Percentiles rank a stretch among this genome's conserved stretches.
Evolutionary conservation across 1,140 invertebrate genomes (phyloP).

Genomic region (Lucilia cuprina): DNA sequence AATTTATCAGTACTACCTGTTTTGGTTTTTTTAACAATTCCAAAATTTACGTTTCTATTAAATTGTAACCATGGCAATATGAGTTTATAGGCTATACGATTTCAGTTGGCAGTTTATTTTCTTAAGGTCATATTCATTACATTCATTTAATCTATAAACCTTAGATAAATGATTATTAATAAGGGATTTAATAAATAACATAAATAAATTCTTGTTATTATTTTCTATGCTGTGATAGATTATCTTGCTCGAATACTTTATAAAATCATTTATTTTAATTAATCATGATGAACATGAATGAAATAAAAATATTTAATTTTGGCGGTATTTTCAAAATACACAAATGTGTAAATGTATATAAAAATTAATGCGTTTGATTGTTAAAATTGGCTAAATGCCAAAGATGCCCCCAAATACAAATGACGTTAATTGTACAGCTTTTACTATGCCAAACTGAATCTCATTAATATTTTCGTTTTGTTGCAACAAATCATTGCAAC

Average conservation of each 20-base stretch:
- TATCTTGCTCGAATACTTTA: conserved; percentile 22
- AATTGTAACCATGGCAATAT: not conserved
- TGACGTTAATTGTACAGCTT: conserved; percentile 3
- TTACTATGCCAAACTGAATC: not conserved
- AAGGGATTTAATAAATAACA: too few relatives aligned
- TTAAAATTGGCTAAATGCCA: not conserved
- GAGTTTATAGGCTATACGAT: not conserved
- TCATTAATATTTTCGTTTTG: conserved; percentile 14
- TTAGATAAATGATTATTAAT: too few relatives aligned
- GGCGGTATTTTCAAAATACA: not conserved
- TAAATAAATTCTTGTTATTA: not conserved
- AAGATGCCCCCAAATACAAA: not conserved
- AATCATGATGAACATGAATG: conserved; percentile 27
- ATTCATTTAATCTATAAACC: too few relatives aligned
- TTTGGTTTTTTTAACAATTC: not conserved
- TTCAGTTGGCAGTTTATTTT: too few relatives aligned
- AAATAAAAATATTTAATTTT: not conserved
- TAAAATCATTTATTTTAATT: conserved; percentile 13
- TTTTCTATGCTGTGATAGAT: not conserved
- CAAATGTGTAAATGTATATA: not conserved
- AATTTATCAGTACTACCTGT: not conserved
- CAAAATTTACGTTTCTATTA: not conserved
- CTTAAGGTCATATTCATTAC: too few relatives aligned
- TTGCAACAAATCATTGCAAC: conserved; percentile 10
- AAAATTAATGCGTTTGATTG: not conserved